Percentiles rank a stretch among this genome's conserved stretches.
Conservation (phyloP, 1,140 invertebrate species). For the Neotoxoptera formosana region DNA sequence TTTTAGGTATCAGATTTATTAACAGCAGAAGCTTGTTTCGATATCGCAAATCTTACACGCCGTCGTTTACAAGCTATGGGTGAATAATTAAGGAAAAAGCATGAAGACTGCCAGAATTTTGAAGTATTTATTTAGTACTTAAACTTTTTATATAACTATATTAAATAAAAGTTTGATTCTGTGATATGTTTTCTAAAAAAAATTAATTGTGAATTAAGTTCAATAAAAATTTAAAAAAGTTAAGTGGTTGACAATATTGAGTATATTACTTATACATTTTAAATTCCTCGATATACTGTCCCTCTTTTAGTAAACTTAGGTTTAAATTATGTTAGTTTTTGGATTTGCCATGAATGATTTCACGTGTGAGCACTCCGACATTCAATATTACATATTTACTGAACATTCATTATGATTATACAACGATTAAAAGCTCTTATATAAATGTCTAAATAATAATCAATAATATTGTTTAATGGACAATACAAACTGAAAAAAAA, state of each 20-base stretch:
- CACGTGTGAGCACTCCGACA: background rate
- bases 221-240: background rate
- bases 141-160: background rate
- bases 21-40: slow-evolving; percentile 56
- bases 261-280: background rate
- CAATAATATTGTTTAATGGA: slow-evolving; percentile 8
- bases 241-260: background rate
- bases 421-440: slow-evolving; percentile 38
- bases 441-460: slow-evolving; percentile 40
- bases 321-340: background rate
- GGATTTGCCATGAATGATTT: background rate
- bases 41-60: slow-evolving; percentile 53
- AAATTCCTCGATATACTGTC: background rate
- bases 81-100: slow-evolving; percentile 35
- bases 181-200: slow-evolving; percentile 50
- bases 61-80: slow-evolving; percentile 58
- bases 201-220: slow-evolving; percentile 36
- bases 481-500: slow-evolving; percentile 33
- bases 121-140: slow-evolving; percentile 1
- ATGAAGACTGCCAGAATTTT: background rate
- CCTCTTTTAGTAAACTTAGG: too few species aligned
- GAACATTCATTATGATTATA: background rate
- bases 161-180: slow-evolving; percentile 4
- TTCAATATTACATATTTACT: slow-evolving; percentile 45
- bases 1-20: slow-evolving; percentile 57